phyloP scores from a whole-genome alignment of 1,140 invertebrate genomes.

The Drosophila virilis region DNA sequence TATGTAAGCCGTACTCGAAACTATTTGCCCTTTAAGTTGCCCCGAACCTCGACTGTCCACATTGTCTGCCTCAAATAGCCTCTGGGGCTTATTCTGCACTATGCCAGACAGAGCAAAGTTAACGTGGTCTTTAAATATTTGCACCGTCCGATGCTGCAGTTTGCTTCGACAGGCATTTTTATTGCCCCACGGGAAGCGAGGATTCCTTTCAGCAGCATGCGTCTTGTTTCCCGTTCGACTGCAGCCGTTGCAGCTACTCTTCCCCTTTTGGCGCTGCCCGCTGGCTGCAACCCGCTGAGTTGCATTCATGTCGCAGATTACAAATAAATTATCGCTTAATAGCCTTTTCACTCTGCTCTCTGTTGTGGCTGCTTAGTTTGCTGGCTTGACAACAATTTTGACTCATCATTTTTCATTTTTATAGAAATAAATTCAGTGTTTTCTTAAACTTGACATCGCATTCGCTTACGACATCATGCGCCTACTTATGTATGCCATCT shows the following conservation, averaged over 20 bases:
- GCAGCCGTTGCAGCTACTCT: constrained; percentile 8
- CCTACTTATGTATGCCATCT: constrained; percentile 16
- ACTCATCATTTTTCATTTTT: constrained; percentile 52
- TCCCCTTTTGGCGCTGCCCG: neutral
- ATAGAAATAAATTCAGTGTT: neutral
- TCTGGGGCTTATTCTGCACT: constrained; percentile 1
- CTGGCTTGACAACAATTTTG: constrained; percentile 35
- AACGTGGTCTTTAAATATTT: constrained; percentile 74
- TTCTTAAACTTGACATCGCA: neutral
- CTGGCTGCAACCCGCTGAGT: constrained; percentile 42
- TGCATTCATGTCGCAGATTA: constrained; percentile 71
- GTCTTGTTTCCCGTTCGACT: constrained; percentile 32
- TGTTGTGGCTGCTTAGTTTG: constrained; percentile 5
- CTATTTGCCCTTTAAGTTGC: constrained; percentile 61
- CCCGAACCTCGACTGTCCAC: constrained; percentile 35
- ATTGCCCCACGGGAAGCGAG: constrained; percentile 63
- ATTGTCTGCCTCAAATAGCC: constrained; percentile 49
- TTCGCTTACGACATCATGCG: neutral
- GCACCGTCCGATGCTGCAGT: constrained; percentile 45
- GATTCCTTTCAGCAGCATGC: constrained; percentile 47
- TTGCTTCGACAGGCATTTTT: constrained; percentile 54
- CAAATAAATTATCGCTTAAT: constrained; percentile 83
- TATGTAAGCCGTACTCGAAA: constrained; percentile 55
- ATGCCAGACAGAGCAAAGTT: constrained; percentile 28
- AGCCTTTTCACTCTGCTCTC: constrained; percentile 63